Base-by-base conservation (phyloP, 2,797 vertebrate species). In the Sebastes minor region DNA sequence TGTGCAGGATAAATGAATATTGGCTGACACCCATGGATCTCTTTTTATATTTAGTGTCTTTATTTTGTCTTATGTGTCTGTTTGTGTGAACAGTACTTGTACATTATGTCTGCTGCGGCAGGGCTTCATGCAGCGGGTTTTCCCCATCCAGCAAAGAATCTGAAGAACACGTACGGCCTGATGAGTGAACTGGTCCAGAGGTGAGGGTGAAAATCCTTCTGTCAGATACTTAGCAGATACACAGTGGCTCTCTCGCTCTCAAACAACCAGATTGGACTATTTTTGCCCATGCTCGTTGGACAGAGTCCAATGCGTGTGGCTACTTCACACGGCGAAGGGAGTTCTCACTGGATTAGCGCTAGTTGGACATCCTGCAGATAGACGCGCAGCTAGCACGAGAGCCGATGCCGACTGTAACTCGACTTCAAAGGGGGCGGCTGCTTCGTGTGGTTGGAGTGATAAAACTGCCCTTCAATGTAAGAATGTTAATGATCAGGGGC, bases 401-500 rank as follows among this genome's bases (percentile, higher is more conserved):
- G 69, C 72, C 10, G 38, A 72, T 74, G 64, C 61, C 13, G 68
- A 23, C 80, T 81, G 16, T 76, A 66, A 69, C 56, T 65, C 55
- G n/a, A 42, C 88, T 91, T 94, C 94, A 95, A 94, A 95, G 88
- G 68, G 38, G 78, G 82, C 56, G 30, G 60, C 80, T 76, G 80
- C 88, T 86, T 85, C 49, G 72, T 90, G 88, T 80, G 72, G 86
- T 82, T 81, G 71, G 82, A 84, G 87, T 77, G 91, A 92, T 93
- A 89, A 92, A 86, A 90, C 88, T 92, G 75, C 86, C 81, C 89
- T 85, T 89, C 90, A 76, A 9, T 88, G 86, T 91, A 88, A 94
- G 92, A 95, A 95, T 95, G 91, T 94, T 94, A 91, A 92, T 89
- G 89, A 93, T 92, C 81, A 73, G 73, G 46, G 78, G 16, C 88